These are phyloP conservation scores for Cosmopolites sordidus DNA, from an alignment of 2,888 invertebrate species.

Conservation along the genomic window DNA sequence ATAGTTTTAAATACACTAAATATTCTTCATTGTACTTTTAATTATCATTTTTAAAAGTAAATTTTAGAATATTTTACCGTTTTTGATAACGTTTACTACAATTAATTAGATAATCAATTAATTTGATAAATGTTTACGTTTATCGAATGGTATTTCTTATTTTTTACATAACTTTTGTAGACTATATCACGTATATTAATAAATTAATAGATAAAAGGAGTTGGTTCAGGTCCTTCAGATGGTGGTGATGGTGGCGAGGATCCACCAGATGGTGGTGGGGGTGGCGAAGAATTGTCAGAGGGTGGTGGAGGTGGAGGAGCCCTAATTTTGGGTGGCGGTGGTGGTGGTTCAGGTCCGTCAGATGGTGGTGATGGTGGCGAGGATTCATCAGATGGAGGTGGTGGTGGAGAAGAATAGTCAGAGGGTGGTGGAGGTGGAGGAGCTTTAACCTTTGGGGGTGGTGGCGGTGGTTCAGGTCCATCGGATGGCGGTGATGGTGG, in stretches of 20 bases:
- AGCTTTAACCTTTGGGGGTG: constrained; percentile 32
- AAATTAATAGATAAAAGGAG: too few relatives aligned
- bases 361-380: background rate
- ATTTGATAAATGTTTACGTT: too few relatives aligned
- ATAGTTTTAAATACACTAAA: too few relatives aligned
- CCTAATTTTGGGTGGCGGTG: background rate
- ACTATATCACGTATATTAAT: too few relatives aligned
- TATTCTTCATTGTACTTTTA: too few relatives aligned
- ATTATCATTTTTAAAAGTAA: too few relatives aligned
- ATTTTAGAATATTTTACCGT: too few relatives aligned
- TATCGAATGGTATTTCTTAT: too few relatives aligned
- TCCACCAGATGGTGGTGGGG: constrained; percentile 34
- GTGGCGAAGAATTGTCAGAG: constrained; percentile 30
- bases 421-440: constrained; percentile 8
- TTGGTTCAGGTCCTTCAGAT: background rate
- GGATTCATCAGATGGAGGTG: too few relatives aligned
- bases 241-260: constrained; percentile 17
- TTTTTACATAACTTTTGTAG: too few relatives aligned
- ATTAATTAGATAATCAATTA: too few relatives aligned
- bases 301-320: constrained; percentile 4
- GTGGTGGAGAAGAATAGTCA: background rate
- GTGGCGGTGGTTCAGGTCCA: background rate
- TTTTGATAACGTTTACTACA: too few relatives aligned
- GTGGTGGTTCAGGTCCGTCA: background rate
- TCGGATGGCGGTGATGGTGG: constrained; percentile 2